Evolutionary conservation across 35 echinoderm and acorn worm genomes (phyloP), one percentile per base, ranked within the genome.

Genomic region (Antedon bifida): DNA sequence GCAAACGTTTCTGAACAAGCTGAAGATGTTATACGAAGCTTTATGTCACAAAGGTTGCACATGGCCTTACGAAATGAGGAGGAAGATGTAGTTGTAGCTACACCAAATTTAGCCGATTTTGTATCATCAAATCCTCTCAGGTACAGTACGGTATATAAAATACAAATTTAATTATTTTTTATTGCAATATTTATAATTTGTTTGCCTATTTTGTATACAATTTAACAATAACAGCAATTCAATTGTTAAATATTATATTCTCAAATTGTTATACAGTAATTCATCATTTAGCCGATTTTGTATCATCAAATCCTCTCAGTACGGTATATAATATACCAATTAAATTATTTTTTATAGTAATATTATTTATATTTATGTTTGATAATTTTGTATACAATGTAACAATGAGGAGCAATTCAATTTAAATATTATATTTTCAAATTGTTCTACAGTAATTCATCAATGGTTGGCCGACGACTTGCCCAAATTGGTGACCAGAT

Each of bases 401-500:
- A 23, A 84, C 19, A 0, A 34, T n/a, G n/a, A n/a, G n/a, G n/a
- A n/a, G n/a, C n/a, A n/a, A n/a, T n/a, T n/a, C n/a, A n/a, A n/a
- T n/a, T n/a, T n/a, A n/a, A n/a, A n/a, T n/a, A n/a, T n/a, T n/a
- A n/a, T n/a, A n/a, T n/a, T n/a, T n/a, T n/a, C n/a, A n/a, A n/a
- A n/a, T n/a, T n/a, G n/a, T n/a, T n/a, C n/a, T n/a, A n/a, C 83
- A 99, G 95, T 88, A 75, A 89, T 5, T 90, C 95, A 36, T 82
- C 95, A 39, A 87, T 86, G 74, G 77, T 99, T 33, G 95, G 95
- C 11, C 81, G 95, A 38, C 77, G 95, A 31, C 76, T 99, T 33
- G 95, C 95, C 30, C 84, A 99, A 81, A 99, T 99, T 30, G 95
- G 95, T 29, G 95, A 99, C 81, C 87, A 99, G 81, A 99, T 99